Percentiles rank a stretch among this genome's conserved stretches.
Evolutionary conservation across 2,888 invertebrate species (phyloP).

Genomic region (Cephonodes hylas): DNA sequence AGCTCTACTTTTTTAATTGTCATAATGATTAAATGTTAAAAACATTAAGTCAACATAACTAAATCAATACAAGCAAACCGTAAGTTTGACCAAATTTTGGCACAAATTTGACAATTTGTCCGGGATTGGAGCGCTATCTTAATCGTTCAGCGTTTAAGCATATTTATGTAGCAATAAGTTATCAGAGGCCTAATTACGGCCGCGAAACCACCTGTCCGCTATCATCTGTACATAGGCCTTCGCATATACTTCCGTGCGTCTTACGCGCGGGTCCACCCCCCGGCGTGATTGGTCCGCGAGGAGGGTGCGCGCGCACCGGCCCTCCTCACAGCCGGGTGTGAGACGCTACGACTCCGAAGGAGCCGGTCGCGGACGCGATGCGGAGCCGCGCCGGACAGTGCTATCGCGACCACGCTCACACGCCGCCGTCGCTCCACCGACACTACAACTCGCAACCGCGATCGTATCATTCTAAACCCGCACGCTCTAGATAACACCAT

Average conservation of each 20-base stretch:
- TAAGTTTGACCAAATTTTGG: neutral
- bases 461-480: slow-evolving; percentile 31
- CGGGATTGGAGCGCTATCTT: slow-evolving; percentile 64
- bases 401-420: slow-evolving; percentile 62
- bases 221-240: slow-evolving; percentile 80
- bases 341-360: slow-evolving; percentile 65
- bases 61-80: neutral
- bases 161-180: slow-evolving; percentile 78
- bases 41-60: neutral
- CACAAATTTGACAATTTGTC: slow-evolving; percentile 45
- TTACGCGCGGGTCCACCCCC: slow-evolving; percentile 76
- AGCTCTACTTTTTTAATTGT: neutral
- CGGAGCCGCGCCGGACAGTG: slow-evolving; percentile 60
- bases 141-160: slow-evolving; percentile 69
- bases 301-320: slow-evolving; percentile 74
- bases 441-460: slow-evolving; percentile 26
- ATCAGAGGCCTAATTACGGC: slow-evolving; percentile 78
- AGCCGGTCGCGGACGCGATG: slow-evolving; percentile 70
- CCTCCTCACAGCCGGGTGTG: slow-evolving; percentile 69
- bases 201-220: slow-evolving; percentile 81
- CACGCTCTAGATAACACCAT: slow-evolving; percentile 15
- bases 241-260: slow-evolving; percentile 81
- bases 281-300: slow-evolving; percentile 62
- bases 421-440: slow-evolving; percentile 40
- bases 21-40: neutral